Evolutionary conservation across 2,113 vertebrate species (phyloP).

Genomic region (Anhinga rufa): DNA sequence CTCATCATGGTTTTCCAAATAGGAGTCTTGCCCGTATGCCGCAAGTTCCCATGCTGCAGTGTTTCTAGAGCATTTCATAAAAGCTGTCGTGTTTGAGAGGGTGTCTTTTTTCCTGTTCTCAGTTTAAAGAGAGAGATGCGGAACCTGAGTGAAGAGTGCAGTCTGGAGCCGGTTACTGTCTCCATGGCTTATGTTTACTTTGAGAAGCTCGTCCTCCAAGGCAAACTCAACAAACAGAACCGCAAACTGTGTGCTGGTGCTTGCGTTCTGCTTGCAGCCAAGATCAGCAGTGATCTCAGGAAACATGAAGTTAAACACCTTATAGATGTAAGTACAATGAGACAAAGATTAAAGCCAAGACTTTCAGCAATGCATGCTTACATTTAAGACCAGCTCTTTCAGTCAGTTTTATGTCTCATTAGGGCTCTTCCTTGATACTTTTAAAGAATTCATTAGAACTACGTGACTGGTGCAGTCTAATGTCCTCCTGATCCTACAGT

Average conservation of each 20-base stretch:
- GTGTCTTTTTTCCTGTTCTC: neutral
- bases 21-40: neutral
- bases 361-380: neutral
- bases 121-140: constrained; percentile 96
- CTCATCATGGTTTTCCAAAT: neutral
- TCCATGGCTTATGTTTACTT: constrained; percentile 98
- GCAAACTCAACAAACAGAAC: constrained; percentile 96
- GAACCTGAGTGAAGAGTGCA: constrained; percentile 84
- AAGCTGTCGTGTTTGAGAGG: neutral
- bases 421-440: neutral
- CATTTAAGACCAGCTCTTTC: neutral
- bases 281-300: constrained; percentile 97
- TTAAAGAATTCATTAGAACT: neutral
- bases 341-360: neutral
- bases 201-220: constrained; percentile 95
- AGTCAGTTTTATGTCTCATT: neutral
- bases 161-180: constrained; percentile 87
- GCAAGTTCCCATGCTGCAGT: neutral
- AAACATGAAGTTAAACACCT: constrained; percentile 94
- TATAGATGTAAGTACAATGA: constrained; percentile 85
- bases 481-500: neutral
- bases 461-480: neutral
- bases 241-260: constrained; percentile 94
- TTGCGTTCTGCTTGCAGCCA: constrained; percentile 91
- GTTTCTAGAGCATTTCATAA: neutral